Conservation (phyloP, 1,140 invertebrate species). For the Zaprionus lachaisei region DNA sequence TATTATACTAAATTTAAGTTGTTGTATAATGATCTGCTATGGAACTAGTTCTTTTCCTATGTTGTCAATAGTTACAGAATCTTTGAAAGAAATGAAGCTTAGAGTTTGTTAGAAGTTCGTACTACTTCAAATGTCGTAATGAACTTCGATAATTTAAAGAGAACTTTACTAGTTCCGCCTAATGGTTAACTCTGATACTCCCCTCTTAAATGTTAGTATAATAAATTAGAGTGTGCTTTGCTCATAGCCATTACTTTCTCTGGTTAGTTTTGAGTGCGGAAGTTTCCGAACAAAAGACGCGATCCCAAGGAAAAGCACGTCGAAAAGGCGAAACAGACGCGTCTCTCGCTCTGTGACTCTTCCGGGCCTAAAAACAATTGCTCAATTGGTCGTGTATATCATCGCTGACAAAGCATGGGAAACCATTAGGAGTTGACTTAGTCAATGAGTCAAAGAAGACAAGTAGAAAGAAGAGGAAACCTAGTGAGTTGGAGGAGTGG, state of each 20-base stretch:
- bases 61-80: not conserved
- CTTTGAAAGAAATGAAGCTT: not conserved
- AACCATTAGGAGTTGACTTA: conserved; percentile 1
- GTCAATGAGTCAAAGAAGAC: not conserved
- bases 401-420: not conserved
- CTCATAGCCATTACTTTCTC: not conserved
- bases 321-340: not conserved
- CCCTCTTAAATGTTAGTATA: not conserved
- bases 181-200: not conserved
- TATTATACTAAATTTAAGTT: no score
- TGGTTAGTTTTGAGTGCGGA: not conserved
- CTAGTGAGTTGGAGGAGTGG: not conserved
- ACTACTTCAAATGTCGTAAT: not conserved
- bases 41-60: conserved; percentile 2
- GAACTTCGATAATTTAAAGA: not conserved
- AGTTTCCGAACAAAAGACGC: not conserved
- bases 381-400: conserved; percentile 29
- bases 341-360: not conserved
- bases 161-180: not conserved
- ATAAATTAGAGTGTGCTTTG: not conserved
- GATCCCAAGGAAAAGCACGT: conserved; percentile 4
- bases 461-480: not conserved
- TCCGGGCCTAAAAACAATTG: conserved; percentile 43
- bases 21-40: not conserved
- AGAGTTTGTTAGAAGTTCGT: not conserved